These are phyloP conservation scores for Erinaceus europaeus DNA, from an alignment of 2,113 vertebrate genomes.

Conservation along the genomic window DNA sequence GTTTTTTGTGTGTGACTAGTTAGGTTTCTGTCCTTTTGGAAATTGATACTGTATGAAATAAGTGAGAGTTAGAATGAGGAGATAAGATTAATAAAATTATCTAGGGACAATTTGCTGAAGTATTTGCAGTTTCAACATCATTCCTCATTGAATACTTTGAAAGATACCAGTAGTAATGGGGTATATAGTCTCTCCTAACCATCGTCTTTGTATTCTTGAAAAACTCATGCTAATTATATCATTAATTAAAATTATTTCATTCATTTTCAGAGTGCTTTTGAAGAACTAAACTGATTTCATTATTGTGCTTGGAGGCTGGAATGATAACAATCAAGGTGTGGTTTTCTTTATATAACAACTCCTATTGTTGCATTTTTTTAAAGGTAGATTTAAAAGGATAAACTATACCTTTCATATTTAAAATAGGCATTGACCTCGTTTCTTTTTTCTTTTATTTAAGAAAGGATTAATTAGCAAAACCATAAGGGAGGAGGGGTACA, in stretches of 20 bases:
- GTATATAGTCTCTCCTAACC: neutral
- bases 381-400: slow-evolving; percentile 23
- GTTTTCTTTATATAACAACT: neutral
- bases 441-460: slow-evolving; percentile 9
- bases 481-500: too few species aligned
- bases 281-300: neutral
- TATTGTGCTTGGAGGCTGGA: neutral
- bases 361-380: neutral
- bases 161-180: neutral
- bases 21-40: neutral
- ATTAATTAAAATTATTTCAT: neutral
- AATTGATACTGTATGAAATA: neutral
- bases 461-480: too few species aligned
- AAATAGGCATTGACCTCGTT: neutral
- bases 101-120: neutral
- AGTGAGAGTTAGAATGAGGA: neutral
- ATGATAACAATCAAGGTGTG: neutral
- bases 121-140: too few species aligned
- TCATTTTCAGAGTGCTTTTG: slow-evolving; percentile 9
- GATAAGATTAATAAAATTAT: neutral
- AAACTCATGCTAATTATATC: neutral
- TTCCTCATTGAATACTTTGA: neutral
- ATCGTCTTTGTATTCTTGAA: neutral
- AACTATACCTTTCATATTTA: neutral
- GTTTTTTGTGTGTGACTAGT: neutral